Base-by-base conservation (phyloP, 2,113 vertebrate species). In the Corydoras maculifer region DNA sequence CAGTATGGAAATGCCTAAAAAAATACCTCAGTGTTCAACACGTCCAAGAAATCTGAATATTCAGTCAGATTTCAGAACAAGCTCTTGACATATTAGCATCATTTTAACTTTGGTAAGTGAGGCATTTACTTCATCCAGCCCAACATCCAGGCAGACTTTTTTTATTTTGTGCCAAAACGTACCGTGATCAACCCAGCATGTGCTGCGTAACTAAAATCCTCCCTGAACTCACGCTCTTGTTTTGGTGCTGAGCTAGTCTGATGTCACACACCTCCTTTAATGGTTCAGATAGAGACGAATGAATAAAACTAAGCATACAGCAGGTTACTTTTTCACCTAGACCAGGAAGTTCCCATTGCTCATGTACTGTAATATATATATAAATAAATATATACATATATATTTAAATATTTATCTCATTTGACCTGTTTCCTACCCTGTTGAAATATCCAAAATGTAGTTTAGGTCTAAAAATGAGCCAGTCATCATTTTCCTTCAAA, bases 401-500 rank as follows among this genome's bases (percentile, higher is more conserved):
- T 43, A 43, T 43, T 43, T 43, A 43, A 18, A 69, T 32, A 32
- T 3, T 53, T 9, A 55, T 10, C 49, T 62, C 14, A 3, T 62
- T 60, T 60, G 29, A 76, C 73, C 61, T 65, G 51, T 75, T 62
- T 68, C 50, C 69, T 51, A 59, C 69, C 59, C 67, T 59, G 32
- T 62, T 80, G 80, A 78, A 78, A 49, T 60, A 81, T 73, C 70
- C 43, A 32, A 70, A 75, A 69, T 25, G 65, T 74, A 78, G 77
- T 63, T 75, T 69, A 62, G 77, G 65, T 15, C 66, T 72, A 75
- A 78, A 25, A 62, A 58, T n/a, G 60, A 75, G 78, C 55, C 75
- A 71, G 69, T 65, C 70, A 72, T 64, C 75, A 68, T 62, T 69
- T 62, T 75, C 75, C 73, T 75, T 74, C 82, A 57, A 67, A 83